Conservation (phyloP, 2,113 vertebrate genomes). For the Chinchilla lanigera region DNA sequence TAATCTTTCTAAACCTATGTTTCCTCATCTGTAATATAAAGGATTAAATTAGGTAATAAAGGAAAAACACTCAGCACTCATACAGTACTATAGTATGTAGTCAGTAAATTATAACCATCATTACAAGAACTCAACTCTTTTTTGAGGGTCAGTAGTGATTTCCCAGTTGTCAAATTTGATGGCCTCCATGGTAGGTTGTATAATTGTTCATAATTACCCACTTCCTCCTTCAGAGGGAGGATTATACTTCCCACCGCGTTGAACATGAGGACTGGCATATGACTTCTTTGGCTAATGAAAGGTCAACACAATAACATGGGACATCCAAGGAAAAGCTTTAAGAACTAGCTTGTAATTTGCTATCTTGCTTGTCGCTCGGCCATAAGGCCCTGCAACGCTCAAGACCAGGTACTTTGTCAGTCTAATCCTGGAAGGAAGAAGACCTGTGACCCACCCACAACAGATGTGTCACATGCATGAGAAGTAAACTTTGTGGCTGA, state of each 20-base stretch:
- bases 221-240: not conserved
- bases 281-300: not conserved
- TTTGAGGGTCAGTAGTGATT: not conserved
- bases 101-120: not conserved
- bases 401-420: not conserved
- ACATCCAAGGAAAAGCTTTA: not conserved
- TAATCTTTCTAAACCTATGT: constrained; percentile 5
- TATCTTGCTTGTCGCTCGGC: not conserved
- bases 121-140: not conserved
- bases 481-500: not conserved
- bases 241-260: no score
- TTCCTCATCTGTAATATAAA: not conserved
- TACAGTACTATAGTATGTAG: not conserved
- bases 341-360: not conserved
- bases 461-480: not conserved
- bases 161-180: not conserved
- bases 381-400: not conserved
- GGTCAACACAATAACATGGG: not conserved
- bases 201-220: not conserved
- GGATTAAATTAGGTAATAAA: not conserved
- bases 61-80: not conserved
- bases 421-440: not conserved
- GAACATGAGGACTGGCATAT: not conserved
- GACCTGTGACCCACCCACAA: not conserved
- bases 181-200: not conserved